phyloP scores from a whole-genome alignment of 2,797 vertebrate genomes.

The Sphenopsis melanotis region DNA sequence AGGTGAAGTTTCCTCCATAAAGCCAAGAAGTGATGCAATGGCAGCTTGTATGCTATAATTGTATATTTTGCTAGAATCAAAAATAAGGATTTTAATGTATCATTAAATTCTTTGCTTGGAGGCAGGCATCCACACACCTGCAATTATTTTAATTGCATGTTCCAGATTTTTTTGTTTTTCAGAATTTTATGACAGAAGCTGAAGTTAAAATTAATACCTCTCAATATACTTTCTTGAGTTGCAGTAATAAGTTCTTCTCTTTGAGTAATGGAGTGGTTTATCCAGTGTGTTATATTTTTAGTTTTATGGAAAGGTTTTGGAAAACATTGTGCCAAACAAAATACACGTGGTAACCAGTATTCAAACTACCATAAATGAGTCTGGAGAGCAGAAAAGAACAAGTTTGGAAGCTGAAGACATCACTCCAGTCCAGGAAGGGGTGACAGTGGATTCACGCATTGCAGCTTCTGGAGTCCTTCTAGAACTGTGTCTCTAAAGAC shows the following conservation, averaged over 20 bases:
- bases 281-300: conserved; percentile 56
- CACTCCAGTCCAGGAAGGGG: neutral
- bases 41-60: conserved; percentile 79
- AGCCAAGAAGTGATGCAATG: conserved; percentile 66
- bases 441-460: neutral
- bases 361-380: conserved; percentile 44
- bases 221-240: conserved; percentile 4
- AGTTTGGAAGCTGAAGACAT: neutral
- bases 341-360: conserved; percentile 10
- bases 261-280: conserved; percentile 40
- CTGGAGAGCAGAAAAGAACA: conserved; percentile 15
- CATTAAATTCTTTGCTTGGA: conserved; percentile 85
- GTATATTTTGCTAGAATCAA: conserved; percentile 85
- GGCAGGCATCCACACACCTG: conserved; percentile 78
- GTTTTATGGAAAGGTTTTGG: conserved; percentile 57
- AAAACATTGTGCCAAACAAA: conserved; percentile 52
- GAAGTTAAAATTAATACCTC: conserved; percentile 43
- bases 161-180: conserved; percentile 80
- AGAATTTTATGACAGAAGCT: conserved; percentile 60
- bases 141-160: conserved; percentile 87
- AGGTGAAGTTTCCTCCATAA: conserved; percentile 54
- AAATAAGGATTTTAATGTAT: conserved; percentile 88
- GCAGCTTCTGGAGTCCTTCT: neutral
- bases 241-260: conserved; percentile 42
- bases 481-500: neutral